phyloP scores from a whole-genome alignment of 1,140 invertebrate species.

The Scaptomyza pallida region DNA sequence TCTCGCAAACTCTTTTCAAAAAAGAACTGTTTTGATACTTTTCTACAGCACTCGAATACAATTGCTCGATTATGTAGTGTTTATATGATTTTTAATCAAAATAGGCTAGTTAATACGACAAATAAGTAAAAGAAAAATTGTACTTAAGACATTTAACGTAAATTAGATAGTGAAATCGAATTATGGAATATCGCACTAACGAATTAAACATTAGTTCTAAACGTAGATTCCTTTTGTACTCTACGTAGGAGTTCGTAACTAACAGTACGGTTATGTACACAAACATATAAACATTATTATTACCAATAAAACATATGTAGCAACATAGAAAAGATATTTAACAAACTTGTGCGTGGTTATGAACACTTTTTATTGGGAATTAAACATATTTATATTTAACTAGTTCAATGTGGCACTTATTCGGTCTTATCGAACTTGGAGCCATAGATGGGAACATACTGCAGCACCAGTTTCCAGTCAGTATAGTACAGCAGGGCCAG shows the following conservation, averaged over 20 bases:
- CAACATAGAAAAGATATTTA: conserved; percentile 8
- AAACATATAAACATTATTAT: conserved; percentile 2
- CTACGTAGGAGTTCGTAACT: conserved; percentile 7
- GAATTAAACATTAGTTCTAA: conserved; percentile 19
- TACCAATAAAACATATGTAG: conserved; percentile 18
- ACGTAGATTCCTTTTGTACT: conserved; percentile 37
- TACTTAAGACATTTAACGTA: conserved; percentile 49
- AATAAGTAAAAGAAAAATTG: conserved; percentile 17
- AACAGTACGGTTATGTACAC: conserved; percentile 26
- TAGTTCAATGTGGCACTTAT: conserved; percentile 56
- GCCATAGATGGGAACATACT: conserved; percentile 90
- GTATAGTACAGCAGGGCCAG: conserved; percentile 88
- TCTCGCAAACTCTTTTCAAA: conserved; percentile 48
- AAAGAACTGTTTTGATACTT: conserved; percentile 50
- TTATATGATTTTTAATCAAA: conserved; percentile 67
- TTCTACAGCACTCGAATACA: conserved; percentile 42
- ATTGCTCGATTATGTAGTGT: conserved; percentile 50
- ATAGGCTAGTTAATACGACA: conserved; percentile 31
- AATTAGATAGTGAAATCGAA: conserved; percentile 54
- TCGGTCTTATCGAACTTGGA: conserved; percentile 88
- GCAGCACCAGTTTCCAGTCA: conserved; percentile 90
- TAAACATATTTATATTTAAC: conserved; percentile 54
- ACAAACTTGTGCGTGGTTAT: conserved; percentile 14
- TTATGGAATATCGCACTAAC: conserved; percentile 20
- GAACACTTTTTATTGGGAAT: conserved; percentile 60